A percentile compares a stretch with the other conserved stretches of the same genome.
Evolutionary conservation across 1,140 invertebrate genomes (phyloP).

Genomic region (Tetramorium alpestre): DNA sequence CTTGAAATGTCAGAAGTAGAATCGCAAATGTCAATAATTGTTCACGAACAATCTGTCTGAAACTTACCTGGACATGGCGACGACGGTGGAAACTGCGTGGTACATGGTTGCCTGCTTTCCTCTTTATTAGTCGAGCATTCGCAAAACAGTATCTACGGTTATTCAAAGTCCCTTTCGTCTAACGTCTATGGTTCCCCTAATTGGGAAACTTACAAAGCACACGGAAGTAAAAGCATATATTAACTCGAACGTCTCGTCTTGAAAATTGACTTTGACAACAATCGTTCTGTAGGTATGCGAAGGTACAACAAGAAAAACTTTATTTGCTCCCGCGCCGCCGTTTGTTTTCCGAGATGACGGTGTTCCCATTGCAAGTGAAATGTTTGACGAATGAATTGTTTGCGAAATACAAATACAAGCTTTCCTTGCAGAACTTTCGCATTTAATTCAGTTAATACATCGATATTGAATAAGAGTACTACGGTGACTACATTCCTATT

Average conservation of each 20-base stretch:
- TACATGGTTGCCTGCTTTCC: conserved; percentile 89
- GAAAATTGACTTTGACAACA: conserved; percentile 41
- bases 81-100: conserved; percentile 95
- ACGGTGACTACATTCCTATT: conserved; percentile 24
- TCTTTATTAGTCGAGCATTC: conserved; percentile 86
- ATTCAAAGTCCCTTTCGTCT: conserved; percentile 56
- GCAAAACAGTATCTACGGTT: conserved; percentile 78
- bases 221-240: conserved; percentile 33
- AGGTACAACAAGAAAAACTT: conserved; percentile 40
- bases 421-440: conserved; percentile 44
- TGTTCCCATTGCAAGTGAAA: neutral
- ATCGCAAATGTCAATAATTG: neutral
- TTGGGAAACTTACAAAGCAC: conserved; percentile 56
- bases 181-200: conserved; percentile 54
- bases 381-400: neutral
- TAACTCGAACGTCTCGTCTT: conserved; percentile 19
- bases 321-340: neutral
- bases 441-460: conserved; percentile 5
- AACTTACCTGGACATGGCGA: conserved; percentile 94
- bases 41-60: neutral
- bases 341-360: conserved; percentile 16
- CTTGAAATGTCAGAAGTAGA: neutral
- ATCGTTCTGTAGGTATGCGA: conserved; percentile 16
- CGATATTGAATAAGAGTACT: conserved; percentile 16
- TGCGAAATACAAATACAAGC: conserved; percentile 8